Base-by-base conservation (phyloP, 2,113 vertebrate species). In the Dolichotis patagonum region DNA sequence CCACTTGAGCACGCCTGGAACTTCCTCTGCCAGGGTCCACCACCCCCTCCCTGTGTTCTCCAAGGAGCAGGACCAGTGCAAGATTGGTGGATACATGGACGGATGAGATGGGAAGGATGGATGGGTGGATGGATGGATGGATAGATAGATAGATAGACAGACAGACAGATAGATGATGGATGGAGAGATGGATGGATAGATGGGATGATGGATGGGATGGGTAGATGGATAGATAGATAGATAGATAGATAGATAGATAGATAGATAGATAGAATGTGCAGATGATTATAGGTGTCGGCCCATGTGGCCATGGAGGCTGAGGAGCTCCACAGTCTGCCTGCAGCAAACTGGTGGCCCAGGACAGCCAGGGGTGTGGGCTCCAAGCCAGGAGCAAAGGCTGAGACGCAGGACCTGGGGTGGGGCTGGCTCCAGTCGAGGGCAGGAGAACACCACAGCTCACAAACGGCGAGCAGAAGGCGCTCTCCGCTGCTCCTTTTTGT, bases 381-480 rank as follows among this genome's bases (percentile, higher is more conserved):
- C 81, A 38, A 19, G 56, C n/a, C 28, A n/a, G 60, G n/a, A 11
- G 5, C 22, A 22, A 41, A 38, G n/a, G 35, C 81, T 20, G 12
- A 60, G 46, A 0, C 3, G 8, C 17, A 2, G 30, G 35, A 56
- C 32, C 32, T 12, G 2, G 49, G 4, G 4, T 5, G 7, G 56
- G 4, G n/a, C 24, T 28, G 22, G 82, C 9, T 62, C n/a, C n/a
- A 43, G 38, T 5, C 19, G 35, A n/a, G 20, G 52, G 35, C 5
- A 81, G 80, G 46, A 77, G 30, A 19, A 19, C 10, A 13, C 3
- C 30, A 22, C 24, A 26, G 32, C 24, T 43, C 58, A 17, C 9
- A 62, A 2, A 2, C n/a, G 13, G 58, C 0, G 17, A 14, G 24
- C 24, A 13, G 58, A 19, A 26, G n/a, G 30, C 4, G 4, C 5